A percentile compares a stretch with the other conserved stretches of the same genome.
Evolutionary conservation across 2,797 vertebrate genomes (phyloP).

Genomic region (Neosalanx taihuensis): DNA sequence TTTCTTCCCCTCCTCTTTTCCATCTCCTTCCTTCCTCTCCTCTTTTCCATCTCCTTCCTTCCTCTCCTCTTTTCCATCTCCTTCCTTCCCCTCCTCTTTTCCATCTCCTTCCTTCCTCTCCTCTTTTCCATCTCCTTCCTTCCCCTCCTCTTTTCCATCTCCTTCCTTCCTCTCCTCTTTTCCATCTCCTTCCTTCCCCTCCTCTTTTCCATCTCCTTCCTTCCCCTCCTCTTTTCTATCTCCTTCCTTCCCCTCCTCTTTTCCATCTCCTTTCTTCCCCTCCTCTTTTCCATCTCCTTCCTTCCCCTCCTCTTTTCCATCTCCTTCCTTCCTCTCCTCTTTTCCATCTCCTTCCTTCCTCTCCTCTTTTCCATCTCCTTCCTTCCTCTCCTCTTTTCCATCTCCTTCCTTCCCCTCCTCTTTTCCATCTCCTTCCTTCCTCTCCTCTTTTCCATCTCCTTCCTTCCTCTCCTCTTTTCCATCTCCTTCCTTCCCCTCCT

Average conservation of each 20-base stretch:
- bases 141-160: too few species aligned
- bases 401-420: neutral
- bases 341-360: too few species aligned
- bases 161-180: too few species aligned
- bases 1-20: neutral
- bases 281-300: neutral
- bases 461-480: neutral
- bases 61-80: slow-evolving; percentile 6
- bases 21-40: slow-evolving; percentile 14
- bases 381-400: neutral
- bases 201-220: too few species aligned
- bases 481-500: neutral
- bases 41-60: slow-evolving; percentile 9
- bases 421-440: neutral
- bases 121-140: too few species aligned
- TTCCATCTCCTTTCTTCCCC: neutral
- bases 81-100: too few species aligned
- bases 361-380: neutral
- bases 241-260: too few species aligned
- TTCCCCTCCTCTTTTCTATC: neutral
- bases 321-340: too few species aligned
- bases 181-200: too few species aligned
- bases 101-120: too few species aligned
- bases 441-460: neutral
- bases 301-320: too few species aligned